phyloP scores from a whole-genome alignment of 2,888 invertebrate species.

The Dryococelus australis region DNA sequence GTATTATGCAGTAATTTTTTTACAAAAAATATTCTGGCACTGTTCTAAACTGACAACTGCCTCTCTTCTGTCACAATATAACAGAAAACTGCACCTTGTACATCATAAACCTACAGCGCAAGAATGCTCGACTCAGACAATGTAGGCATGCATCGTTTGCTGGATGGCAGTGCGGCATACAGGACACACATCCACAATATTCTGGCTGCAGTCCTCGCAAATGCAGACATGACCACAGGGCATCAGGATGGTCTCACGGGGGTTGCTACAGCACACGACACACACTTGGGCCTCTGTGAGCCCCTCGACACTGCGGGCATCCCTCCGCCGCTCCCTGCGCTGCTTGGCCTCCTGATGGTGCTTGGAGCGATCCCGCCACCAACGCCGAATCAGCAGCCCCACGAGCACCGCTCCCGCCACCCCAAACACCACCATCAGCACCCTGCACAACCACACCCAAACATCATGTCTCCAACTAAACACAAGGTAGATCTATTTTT shows the following conservation, averaged over 20 bases:
- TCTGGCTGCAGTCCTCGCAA: constrained; percentile 84
- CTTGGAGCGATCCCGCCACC: constrained; percentile 62
- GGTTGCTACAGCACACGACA: constrained; percentile 85
- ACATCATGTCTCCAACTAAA: background rate
- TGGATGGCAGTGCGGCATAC: constrained; percentile 77
- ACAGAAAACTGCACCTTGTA: no score
- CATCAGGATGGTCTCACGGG: constrained; percentile 84
- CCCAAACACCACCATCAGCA: constrained; percentile 65
- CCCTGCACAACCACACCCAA: constrained; percentile 54
- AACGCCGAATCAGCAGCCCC: constrained; percentile 61
- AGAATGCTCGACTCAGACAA: background rate
- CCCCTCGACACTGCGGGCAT: background rate
- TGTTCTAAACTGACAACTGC: no score
- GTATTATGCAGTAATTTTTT: no score
- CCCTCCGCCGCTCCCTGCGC: constrained; percentile 65
- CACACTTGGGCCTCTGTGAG: constrained; percentile 70
- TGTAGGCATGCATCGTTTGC: constrained; percentile 76
- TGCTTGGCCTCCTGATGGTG: constrained; percentile 65
- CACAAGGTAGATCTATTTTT: no score
- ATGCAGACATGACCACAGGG: constrained; percentile 92
- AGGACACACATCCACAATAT: constrained; percentile 76
- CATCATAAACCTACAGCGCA: no score
- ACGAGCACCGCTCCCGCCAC: constrained; percentile 63
- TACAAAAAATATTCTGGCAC: no score
- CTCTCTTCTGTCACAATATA: no score